These are phyloP conservation scores for Cygnus olor DNA, from an alignment of 2,797 vertebrate genomes.

Conservation along the genomic window DNA sequence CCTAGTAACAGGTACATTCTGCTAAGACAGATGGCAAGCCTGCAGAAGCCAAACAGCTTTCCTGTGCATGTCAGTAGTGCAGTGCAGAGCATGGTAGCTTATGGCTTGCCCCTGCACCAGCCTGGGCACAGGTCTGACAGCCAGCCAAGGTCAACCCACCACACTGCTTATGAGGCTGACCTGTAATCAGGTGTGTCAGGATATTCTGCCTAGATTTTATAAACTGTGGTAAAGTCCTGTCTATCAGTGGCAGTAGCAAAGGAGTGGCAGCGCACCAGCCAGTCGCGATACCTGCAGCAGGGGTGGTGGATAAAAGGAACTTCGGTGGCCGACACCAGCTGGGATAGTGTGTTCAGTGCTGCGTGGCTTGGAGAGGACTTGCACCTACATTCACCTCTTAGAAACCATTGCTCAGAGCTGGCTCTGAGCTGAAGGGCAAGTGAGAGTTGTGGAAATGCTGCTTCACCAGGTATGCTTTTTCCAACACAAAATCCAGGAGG, in stretches of 20 bases:
- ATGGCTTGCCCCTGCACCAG: neutral
- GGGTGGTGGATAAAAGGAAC: neutral
- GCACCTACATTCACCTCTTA: neutral
- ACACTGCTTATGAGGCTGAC: neutral
- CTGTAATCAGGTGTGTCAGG: neutral
- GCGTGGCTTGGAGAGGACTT: neutral
- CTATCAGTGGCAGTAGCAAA: neutral
- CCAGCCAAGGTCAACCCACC: neutral
- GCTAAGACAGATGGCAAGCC: neutral
- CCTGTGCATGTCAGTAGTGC: neutral
- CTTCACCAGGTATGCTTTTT: neutral
- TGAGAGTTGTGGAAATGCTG: neutral
- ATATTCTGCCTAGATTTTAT: neutral
- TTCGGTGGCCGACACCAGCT: neutral
- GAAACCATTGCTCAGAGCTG: neutral
- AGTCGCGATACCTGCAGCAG: neutral
- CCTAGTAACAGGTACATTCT: neutral
- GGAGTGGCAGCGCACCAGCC: rapidly evolving
- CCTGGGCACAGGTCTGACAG: neutral
- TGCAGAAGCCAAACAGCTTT: neutral
- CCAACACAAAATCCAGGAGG: neutral
- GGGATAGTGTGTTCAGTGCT: rapidly evolving
- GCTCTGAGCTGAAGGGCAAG: neutral
- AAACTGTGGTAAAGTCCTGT: neutral
- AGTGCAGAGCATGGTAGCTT: neutral